Evolutionary conservation across 92 coral and sea anemone species (phyloP), one percentile per base, ranked within the genome.

Genomic region (Meandrina meandrites): DNA sequence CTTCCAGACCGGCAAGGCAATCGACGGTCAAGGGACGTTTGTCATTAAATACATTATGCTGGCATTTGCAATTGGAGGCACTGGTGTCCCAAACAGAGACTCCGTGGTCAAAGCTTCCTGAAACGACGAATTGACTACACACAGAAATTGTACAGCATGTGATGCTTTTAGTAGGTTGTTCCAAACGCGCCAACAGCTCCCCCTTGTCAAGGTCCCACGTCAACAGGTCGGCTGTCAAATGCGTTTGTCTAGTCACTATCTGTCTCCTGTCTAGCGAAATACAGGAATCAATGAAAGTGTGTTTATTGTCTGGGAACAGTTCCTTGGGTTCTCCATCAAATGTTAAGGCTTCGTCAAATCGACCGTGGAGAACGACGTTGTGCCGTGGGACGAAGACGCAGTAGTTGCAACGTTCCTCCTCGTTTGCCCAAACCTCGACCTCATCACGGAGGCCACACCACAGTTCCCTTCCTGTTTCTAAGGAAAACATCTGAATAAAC

Each of bases 31-130:
- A 83, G 11, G 93, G 93, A 22, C 16, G 68, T 13, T 75, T 58
- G 15, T 37, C 72, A 32, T 42, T n/a, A n/a, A 84, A 74, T 11
- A 73, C 12, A 84, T 84, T 56, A 32, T 74, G 80, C 48, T 84
- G 80, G 27, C 54, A 84, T 27, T 36, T 73, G 54, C 24, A 14
- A 30, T 73, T 19, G 57, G 58, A 18, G 4, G 30, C 75, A 27
- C 18, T 48, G 9, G 67, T 71, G 57, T 90, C 86, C 93, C 91
- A 90, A 14, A 90, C 81, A 24, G 93, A 82, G 40, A 90, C 79
- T 27, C 93, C 93, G 42, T 77, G 71, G 42, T 71, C 81, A 68
- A 90, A 88, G 86, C 94, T 91, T 22, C 91, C 94, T 17, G 89
- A 88, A 85, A 91, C 56, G 58, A 88, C 84, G 76, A 77, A 88